phyloP scores from a whole-genome alignment of 2,797 vertebrate species.

The Helicolenus hilgendorfi region DNA sequence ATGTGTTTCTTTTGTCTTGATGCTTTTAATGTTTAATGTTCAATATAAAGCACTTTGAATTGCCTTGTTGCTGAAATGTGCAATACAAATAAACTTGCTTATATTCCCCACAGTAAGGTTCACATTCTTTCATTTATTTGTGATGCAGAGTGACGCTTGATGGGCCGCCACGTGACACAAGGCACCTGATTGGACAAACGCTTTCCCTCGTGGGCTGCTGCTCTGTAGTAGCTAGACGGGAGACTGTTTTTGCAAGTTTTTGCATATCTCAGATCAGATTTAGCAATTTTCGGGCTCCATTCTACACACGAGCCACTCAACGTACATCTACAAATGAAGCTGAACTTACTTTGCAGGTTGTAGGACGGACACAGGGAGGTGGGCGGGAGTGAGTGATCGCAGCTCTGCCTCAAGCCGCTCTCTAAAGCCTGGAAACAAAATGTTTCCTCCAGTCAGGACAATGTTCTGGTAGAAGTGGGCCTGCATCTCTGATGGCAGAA shows the following conservation, averaged over 20 bases:
- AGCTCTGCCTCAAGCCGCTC: slow-evolving; percentile 96
- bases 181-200: too few relatives aligned
- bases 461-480: slow-evolving; percentile 99
- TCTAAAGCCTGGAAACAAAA: slow-evolving; percentile 95
- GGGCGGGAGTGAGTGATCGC: slow-evolving; percentile 94
- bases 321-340: not conserved
- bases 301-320: too few relatives aligned
- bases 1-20: not conserved
- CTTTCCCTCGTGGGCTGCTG: too few relatives aligned
- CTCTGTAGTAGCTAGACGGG: too few relatives aligned
- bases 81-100: not conserved
- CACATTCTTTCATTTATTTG: too few relatives aligned
- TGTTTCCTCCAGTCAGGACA: slow-evolving; percentile 96
- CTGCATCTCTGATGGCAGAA: slow-evolving; percentile 94
- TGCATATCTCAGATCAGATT: too few relatives aligned
- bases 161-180: too few relatives aligned
- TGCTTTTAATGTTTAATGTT: not conserved
- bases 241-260: too few relatives aligned
- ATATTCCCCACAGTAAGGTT: too few relatives aligned
- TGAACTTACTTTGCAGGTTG: slow-evolving; percentile 93
- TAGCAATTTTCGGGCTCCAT: too few relatives aligned
- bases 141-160: too few relatives aligned
- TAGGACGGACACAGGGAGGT: slow-evolving; percentile 94
- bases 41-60: too few relatives aligned
- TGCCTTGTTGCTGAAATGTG: not conserved